Percentiles rank a stretch among this genome's conserved stretches.
Evolutionary conservation across 2,888 invertebrate genomes (phyloP).

Genomic region (Rugalucina vietnamica): DNA sequence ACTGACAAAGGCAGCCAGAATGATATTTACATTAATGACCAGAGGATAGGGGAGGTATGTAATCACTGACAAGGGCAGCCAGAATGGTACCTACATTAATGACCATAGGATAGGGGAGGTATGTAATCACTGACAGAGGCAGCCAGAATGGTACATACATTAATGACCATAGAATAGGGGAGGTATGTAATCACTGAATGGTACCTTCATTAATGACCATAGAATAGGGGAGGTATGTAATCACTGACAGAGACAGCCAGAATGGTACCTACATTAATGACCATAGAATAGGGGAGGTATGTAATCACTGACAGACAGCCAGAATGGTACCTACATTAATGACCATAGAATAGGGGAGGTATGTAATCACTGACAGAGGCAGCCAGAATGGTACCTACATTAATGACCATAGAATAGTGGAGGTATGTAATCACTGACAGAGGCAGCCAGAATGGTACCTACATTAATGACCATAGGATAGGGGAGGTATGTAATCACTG

Average conservation of each 20-base stretch:
- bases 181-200: constrained; percentile 89
- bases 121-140: constrained; percentile 84
- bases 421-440: constrained; percentile 85
- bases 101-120: constrained; percentile 80
- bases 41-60: constrained; percentile 85
- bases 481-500: constrained; percentile 85
- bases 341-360: constrained; percentile 80
- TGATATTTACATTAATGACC: constrained; percentile 88
- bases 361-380: constrained; percentile 84
- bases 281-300: constrained; percentile 83
- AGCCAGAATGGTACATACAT: constrained; percentile 91
- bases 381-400: constrained; percentile 91
- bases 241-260: constrained; percentile 82
- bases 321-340: constrained; percentile 91
- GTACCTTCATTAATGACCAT: constrained; percentile 87
- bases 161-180: constrained; percentile 80
- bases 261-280: constrained; percentile 90
- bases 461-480: constrained; percentile 83
- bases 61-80: constrained; percentile 70
- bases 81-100: constrained; percentile 91
- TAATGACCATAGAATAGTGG: constrained; percentile 80
- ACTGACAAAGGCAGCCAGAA: constrained; percentile 86
- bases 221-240: constrained; percentile 85
- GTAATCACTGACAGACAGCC: constrained; percentile 82
- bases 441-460: constrained; percentile 90